Evolutionary conservation across 2,113 vertebrate species (phyloP), one percentile per base, ranked within the genome.

Genomic region (Zosterops hypoxanthus): DNA sequence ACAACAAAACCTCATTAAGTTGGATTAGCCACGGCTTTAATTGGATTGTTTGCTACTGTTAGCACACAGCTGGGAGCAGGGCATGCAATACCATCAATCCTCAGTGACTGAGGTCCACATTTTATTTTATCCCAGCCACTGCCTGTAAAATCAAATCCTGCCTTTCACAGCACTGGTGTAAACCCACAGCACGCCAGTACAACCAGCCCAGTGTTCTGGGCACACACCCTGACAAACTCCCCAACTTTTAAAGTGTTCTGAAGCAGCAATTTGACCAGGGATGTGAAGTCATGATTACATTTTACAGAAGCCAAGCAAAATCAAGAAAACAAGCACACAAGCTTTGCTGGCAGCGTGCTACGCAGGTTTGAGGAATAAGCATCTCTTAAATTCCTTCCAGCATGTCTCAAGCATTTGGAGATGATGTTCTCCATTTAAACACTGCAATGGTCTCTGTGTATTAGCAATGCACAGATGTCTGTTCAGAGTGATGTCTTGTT

Each of bases 81-180:
- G 25, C 24, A 25, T 36, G 53, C 26, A 60, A 34, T 6, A 28
- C 12, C 20, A 36, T 46, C 84, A 65, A 18, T 23, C 36, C 60
- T 34, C 0, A 2, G 17, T 0, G 1, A 82, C 34, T n/a, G 42
- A 31, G 24, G n/a, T 73, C 64, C 25, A 16, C 1, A 41, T 47
- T 8, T 88, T 33, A 26, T n/a, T 66, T 63, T 19, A 80, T 63
- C 50, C 50, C 59, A 80, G 33, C 26, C 41, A 46, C 22, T 39
- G 10, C 23, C 47, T 56, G 29, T 9, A 66, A 86, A 85, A 88
- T 50, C 56, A 60, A 71, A 92, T 70, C 60, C 46, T 81, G 44
- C 46, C 36, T n/a, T 61, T 69, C 34, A 16, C 19, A 56, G 42
- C 3, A 14, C 14, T 42, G 46, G 8, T 63, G 49, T 9, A 42